These are phyloP conservation scores for Melinaea menophilus DNA, from an alignment of 2,888 invertebrate genomes.

Conservation along the genomic window DNA sequence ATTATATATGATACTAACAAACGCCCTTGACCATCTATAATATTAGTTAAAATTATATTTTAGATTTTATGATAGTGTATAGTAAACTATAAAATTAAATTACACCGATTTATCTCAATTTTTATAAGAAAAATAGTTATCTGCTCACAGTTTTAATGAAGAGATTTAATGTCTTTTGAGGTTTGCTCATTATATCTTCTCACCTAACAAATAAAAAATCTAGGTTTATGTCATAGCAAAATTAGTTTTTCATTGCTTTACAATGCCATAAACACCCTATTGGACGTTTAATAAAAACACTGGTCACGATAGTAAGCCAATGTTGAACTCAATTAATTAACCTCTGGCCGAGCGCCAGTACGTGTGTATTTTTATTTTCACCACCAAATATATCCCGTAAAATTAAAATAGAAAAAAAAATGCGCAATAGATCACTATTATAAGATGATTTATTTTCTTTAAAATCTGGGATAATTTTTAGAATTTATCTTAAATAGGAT, in stretches of 20 bases:
- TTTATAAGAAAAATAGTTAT: too few relatives aligned
- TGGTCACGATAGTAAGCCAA: conserved; percentile 8
- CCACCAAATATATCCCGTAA: too few relatives aligned
- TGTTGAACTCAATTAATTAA: conserved; percentile 22
- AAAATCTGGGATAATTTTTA: neutral
- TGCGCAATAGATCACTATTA: neutral
- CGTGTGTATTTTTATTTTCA: conserved; percentile 7
- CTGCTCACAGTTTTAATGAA: neutral
- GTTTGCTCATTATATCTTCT: neutral
- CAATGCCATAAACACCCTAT: neutral
- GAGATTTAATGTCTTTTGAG: neutral
- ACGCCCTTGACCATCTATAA: too few relatives aligned
- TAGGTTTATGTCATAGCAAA: neutral
- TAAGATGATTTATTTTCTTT: neutral
- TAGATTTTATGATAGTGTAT: too few relatives aligned
- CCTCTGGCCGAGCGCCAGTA: conserved; percentile 19
- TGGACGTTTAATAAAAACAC: neutral
- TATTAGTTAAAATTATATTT: too few relatives aligned
- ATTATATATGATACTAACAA: too few relatives aligned
- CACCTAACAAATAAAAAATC: conserved; percentile 3
- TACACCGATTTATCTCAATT: too few relatives aligned
- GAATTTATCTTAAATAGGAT: neutral
- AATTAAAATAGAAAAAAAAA: too few relatives aligned
- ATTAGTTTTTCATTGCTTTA: conserved; percentile 4
- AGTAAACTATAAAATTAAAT: too few relatives aligned